Evolutionary conservation across 2,797 vertebrate genomes (phyloP).

Genomic region (Ptychadena robeensis): DNA sequence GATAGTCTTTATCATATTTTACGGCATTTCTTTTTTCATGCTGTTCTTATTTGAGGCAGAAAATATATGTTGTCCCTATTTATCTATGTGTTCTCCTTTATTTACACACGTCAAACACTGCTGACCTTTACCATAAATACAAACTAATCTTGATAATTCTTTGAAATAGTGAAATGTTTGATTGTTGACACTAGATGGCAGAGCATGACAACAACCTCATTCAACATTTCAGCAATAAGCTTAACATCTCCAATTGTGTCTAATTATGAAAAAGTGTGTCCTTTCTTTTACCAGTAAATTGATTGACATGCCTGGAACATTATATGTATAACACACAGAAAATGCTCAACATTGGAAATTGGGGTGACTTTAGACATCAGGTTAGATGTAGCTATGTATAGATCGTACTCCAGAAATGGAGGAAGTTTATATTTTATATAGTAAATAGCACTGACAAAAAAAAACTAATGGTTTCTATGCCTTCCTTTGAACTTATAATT

Average conservation of each 20-base stretch:
- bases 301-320: not conserved
- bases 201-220: slow-evolving; percentile 15
- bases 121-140: not conserved
- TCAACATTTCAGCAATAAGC: not conserved
- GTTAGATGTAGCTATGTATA: too few relatives aligned
- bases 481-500: too few relatives aligned
- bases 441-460: too few relatives aligned
- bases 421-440: too few relatives aligned
- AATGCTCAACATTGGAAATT: not conserved
- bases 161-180: slow-evolving; percentile 7
- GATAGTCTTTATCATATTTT: too few relatives aligned
- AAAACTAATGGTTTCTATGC: too few relatives aligned
- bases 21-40: too few relatives aligned
- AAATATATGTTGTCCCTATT: not conserved
- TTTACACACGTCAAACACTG: not conserved
- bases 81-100: not conserved
- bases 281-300: not conserved
- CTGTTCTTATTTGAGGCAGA: too few relatives aligned
- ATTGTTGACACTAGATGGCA: slow-evolving; percentile 48
- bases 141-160: not conserved
- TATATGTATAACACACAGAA: not conserved
- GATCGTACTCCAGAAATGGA: too few relatives aligned
- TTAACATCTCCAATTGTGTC: too few relatives aligned
- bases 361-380: too few relatives aligned
- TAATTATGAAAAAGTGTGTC: too few relatives aligned